Evolutionary conservation across 2,888 invertebrate species (phyloP), one percentile per base, ranked within the genome.

Genomic region (Epistrophe eligans): DNA sequence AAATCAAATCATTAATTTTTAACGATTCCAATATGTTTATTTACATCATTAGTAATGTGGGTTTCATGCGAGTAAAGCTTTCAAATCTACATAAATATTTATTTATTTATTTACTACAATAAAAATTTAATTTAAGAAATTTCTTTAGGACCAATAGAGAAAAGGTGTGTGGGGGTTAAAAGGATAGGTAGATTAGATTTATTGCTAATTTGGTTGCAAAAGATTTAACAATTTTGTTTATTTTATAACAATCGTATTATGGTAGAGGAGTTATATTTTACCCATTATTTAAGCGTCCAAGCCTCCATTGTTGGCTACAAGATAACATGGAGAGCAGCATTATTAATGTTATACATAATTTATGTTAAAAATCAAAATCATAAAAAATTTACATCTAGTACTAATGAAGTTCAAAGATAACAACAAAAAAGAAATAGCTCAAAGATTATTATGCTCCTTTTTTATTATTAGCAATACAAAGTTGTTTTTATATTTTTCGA

Each of bases 211-310:
- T 24, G 60, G 77, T 79, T 81, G 81, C 77, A 77, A 70, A 35
- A 48, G 10, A 40, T 19, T 40, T 58, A 66, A 55, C 8, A 67
- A 74, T 66, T 43, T 55, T 17, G 35, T 35, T 70, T 24, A 24
- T 24, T 24, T 2, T 35, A 13, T 8, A 52, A 55, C 52, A 64
- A 48, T 82, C 32, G 52, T 58, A 64, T 72, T 73, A 85, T 76
- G 84, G 71, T 77, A 88, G 82, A 84, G 81, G 77, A 79, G 77
- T 79, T 88, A 57, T 88, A 45, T 89, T 91, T 92, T 93, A 93
- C 92, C 92, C 92, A 92, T 92, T 93, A 93, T 93, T 93, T 93
- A 92, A 93, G 93, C 92, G 92, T 93, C 93, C 93, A 93, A 93
- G 93, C 93, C 91, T 93, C 93, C 93, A 93, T 92, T 91, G 93